These are phyloP conservation scores for Perccottus glenii DNA, from an alignment of 2,113 vertebrate species.

Conservation along the genomic window DNA sequence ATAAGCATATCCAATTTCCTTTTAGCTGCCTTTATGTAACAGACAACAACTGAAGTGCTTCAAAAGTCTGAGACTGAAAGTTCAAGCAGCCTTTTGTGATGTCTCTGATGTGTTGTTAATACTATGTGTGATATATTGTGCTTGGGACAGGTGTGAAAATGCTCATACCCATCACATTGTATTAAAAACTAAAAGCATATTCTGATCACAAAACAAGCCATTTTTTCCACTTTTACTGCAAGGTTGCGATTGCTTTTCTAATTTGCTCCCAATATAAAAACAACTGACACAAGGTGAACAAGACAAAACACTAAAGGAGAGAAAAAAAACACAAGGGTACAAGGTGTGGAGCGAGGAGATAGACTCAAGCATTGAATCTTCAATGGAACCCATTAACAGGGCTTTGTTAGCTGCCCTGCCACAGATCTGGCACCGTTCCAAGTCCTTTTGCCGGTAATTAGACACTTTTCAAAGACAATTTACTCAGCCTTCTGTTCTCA, in stretches of 20 bases:
- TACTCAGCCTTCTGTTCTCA: constrained; percentile 56
- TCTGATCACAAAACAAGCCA: not conserved
- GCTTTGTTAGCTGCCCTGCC: constrained; percentile 33
- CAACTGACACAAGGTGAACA: constrained; percentile 9
- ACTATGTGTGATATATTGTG: too few species aligned
- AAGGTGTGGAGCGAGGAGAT: constrained; percentile 28
- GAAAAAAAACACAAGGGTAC: constrained; percentile 12
- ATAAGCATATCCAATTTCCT: constrained; percentile 30
- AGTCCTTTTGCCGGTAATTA: constrained; percentile 58
- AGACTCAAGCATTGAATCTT: constrained; percentile 38
- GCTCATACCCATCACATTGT: not conserved
- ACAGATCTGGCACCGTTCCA: constrained; percentile 55
- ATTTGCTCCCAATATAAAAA: constrained; percentile 8
- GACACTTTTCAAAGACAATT: constrained; percentile 57
- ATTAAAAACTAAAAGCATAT: not conserved
- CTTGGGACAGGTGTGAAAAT: not conserved
- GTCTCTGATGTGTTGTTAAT: not conserved
- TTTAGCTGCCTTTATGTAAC: constrained; percentile 34
- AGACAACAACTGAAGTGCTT: constrained; percentile 35
- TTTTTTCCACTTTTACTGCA: not conserved
- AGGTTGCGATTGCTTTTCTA: not conserved
- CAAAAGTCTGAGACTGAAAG: constrained; percentile 34
- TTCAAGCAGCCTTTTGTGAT: not conserved
- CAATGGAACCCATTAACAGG: constrained; percentile 43
- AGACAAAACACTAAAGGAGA: constrained; percentile 22